Conservation (phyloP, 2,113 vertebrate species). For the Candoia aspera region DNA sequence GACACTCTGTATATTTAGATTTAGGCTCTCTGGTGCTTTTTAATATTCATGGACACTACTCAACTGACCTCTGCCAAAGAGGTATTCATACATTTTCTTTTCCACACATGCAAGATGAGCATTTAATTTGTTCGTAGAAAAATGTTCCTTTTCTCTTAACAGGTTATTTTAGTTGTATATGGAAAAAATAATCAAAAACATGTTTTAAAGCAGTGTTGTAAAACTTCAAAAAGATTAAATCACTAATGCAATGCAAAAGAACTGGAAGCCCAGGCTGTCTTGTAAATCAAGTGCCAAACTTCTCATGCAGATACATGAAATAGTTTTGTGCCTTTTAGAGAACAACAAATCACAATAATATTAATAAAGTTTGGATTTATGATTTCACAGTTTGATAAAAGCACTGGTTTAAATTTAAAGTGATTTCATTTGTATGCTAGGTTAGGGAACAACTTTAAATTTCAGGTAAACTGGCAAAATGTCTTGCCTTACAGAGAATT, state of each 20-base stretch:
- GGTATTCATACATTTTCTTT: background rate
- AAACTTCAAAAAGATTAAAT: background rate
- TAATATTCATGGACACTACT: background rate
- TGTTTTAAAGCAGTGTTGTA: background rate
- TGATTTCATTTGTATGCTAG: background rate
- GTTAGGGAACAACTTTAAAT: background rate
- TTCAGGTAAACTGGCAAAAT: background rate
- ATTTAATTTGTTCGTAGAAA: background rate
- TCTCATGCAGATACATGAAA: rapidly evolving
- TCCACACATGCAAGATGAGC: background rate
- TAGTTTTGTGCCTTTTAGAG: background rate
- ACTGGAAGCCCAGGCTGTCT: rapidly evolving
- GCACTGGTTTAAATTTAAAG: slow-evolving; percentile 32
- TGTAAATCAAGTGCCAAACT: background rate
- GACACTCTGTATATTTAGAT: too few relatives aligned
- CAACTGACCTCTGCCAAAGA: background rate
- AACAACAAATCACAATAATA: background rate
- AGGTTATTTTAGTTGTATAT: background rate
- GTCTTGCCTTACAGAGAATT: background rate
- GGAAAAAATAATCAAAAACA: background rate
- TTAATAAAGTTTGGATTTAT: background rate
- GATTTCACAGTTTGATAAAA: background rate
- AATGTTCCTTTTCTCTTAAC: background rate
- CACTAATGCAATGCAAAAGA: background rate
- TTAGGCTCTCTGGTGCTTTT: background rate